Conservation (phyloP, 2,888 invertebrate species). For the Cephus pulcher region DNA sequence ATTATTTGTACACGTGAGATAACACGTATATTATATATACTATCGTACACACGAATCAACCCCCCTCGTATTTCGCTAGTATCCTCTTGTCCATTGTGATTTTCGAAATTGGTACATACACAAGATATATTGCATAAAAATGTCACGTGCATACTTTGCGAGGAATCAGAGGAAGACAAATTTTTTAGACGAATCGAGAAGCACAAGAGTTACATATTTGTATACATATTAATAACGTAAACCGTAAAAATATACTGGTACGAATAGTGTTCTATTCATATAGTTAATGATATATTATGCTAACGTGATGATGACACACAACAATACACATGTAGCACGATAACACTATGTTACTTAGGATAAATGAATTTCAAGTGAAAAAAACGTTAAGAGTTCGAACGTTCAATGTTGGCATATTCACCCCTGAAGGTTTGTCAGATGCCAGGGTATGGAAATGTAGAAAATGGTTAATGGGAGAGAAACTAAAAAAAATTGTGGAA, state of each 20-base stretch:
- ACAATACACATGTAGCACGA: conserved; percentile 6
- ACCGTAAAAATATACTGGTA: conserved; percentile 44
- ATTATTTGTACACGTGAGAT: background rate
- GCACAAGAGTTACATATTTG: conserved; percentile 41
- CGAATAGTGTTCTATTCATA: conserved; percentile 43
- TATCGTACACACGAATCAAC: background rate
- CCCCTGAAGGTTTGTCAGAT: background rate
- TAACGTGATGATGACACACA: conserved; percentile 5
- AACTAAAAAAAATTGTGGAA: background rate
- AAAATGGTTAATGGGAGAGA: background rate
- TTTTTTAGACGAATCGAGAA: conserved; percentile 30
- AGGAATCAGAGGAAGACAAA: background rate
- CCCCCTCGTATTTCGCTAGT: background rate
- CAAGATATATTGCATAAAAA: background rate
- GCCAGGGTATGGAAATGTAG: background rate
- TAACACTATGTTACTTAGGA: conserved; percentile 41
- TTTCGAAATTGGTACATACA: background rate
- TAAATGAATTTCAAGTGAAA: conserved; percentile 28
- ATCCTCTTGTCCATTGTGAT: background rate
- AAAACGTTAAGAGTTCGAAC: background rate
- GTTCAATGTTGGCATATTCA: background rate
- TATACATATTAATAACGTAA: background rate
- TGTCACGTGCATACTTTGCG: background rate
- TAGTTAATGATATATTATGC: conserved; percentile 8
- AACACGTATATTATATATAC: background rate